Conservation (phyloP, 2,888 invertebrate genomes). For the Sepioteuthis lessoniana region DNA sequence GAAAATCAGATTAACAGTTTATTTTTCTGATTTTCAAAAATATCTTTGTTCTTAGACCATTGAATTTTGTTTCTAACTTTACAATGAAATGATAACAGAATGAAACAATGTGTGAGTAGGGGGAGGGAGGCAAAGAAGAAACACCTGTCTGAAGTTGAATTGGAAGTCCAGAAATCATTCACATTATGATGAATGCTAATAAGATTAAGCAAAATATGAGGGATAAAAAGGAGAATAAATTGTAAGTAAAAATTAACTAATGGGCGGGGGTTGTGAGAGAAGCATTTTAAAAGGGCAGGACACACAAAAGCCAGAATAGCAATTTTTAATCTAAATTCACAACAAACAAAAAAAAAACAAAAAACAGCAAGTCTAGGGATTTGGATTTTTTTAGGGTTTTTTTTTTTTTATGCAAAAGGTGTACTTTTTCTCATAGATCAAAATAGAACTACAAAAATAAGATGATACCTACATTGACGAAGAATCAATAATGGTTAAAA, state of each 20-base stretch:
- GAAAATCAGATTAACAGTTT: too few relatives aligned
- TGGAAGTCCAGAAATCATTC: neutral
- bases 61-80: too few relatives aligned
- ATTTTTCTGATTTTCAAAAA: too few relatives aligned
- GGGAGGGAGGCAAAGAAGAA: neutral
- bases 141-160: neutral
- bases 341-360: neutral
- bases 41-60: too few relatives aligned
- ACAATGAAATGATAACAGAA: neutral
- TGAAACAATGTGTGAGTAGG: neutral
- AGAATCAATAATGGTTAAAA: neutral
- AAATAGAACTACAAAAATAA: too few relatives aligned
- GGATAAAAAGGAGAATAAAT: too few relatives aligned
- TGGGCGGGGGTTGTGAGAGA: neutral
- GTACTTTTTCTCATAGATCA: neutral
- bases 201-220: neutral
- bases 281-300: neutral
- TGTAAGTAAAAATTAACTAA: neutral
- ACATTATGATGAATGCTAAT: neutral
- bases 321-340: neutral
- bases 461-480: neutral
- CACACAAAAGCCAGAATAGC: neutral
- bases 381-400: too few relatives aligned
- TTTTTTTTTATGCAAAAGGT: too few relatives aligned
- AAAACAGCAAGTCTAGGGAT: neutral